A percentile compares a stretch with the other conserved stretches of the same genome.
Evolutionary conservation across 2,113 vertebrate genomes (phyloP).

Genomic region (Hippocampus comes): DNA sequence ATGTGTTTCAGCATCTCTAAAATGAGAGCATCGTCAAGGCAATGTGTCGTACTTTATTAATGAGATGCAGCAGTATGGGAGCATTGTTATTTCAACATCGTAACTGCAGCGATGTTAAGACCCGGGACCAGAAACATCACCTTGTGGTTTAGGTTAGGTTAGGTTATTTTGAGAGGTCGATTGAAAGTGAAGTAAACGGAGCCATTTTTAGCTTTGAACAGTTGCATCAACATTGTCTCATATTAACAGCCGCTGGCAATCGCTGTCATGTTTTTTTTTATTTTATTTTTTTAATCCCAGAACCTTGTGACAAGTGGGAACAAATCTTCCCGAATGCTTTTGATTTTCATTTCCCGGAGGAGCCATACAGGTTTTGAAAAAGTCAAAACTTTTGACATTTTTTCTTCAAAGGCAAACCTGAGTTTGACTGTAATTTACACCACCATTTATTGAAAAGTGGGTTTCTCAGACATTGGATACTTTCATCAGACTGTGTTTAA

Average conservation of each 20-base stretch:
- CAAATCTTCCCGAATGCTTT: background rate
- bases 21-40: constrained; percentile 23
- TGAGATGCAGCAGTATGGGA: constrained; percentile 8
- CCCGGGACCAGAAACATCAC: background rate
- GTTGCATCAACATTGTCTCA: background rate
- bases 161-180: background rate
- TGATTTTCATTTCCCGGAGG: background rate
- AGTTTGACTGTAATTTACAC: background rate
- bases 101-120: background rate
- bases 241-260: background rate
- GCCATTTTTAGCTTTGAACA: background rate
- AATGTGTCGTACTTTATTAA: constrained; percentile 17
- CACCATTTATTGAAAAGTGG: background rate
- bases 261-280: constrained; percentile 3
- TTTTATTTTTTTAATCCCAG: background rate
- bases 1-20: constrained; percentile 18
- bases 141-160: background rate
- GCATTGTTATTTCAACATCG: constrained; percentile 17
- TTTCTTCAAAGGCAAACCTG: background rate
- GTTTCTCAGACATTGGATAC: background rate
- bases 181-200: background rate
- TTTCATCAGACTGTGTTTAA: too few species aligned
- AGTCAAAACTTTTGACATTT: background rate
- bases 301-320: background rate
- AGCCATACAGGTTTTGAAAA: background rate